These are phyloP conservation scores for Lucilia sericata DNA, from an alignment of 1,140 invertebrate genomes.

Conservation along the genomic window DNA sequence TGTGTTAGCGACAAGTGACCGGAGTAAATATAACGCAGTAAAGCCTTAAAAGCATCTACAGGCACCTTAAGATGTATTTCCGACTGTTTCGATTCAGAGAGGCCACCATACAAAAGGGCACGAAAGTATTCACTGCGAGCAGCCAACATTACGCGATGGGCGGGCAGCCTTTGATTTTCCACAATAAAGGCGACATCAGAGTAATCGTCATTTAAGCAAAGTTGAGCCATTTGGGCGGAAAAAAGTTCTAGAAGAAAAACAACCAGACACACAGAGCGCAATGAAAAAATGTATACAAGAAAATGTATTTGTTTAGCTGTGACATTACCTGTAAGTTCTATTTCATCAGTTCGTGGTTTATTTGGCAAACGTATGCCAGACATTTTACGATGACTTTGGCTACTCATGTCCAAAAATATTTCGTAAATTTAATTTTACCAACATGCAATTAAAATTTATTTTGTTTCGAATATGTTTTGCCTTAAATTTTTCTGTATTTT, in stretches of 20 bases:
- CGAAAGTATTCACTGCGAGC: conserved; percentile 95
- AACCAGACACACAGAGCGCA: neutral
- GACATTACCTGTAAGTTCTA: conserved; percentile 46
- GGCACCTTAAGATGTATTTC: conserved; percentile 90
- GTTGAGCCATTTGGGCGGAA: conserved; percentile 73
- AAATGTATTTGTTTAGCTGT: too few relatives aligned
- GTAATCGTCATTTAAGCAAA: conserved; percentile 89
- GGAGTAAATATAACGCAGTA: conserved; percentile 96
- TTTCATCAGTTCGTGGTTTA: conserved; percentile 46
- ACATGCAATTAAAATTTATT: conserved; percentile 9
- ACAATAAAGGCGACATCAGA: conserved; percentile 92
- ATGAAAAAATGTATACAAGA: neutral
- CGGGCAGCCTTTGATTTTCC: conserved; percentile 84
- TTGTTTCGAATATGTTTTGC: neutral
- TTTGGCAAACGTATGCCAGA: conserved; percentile 38
- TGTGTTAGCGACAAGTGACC: conserved; percentile 84
- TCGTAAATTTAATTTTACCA: conserved; percentile 15
- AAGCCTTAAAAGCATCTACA: conserved; percentile 87
- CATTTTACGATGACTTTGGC: conserved; percentile 47
- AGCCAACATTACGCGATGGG: conserved; percentile 88
- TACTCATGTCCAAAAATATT: conserved; percentile 44
- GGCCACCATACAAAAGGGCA: conserved; percentile 89
- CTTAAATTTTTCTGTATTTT: neutral
- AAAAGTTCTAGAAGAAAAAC: conserved; percentile 56
- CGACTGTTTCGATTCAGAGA: conserved; percentile 85